A percentile compares a stretch with the other conserved stretches of the same genome.
phyloP scores from a whole-genome alignment of 1,140 invertebrate genomes.

The Kradibia gibbosae region DNA sequence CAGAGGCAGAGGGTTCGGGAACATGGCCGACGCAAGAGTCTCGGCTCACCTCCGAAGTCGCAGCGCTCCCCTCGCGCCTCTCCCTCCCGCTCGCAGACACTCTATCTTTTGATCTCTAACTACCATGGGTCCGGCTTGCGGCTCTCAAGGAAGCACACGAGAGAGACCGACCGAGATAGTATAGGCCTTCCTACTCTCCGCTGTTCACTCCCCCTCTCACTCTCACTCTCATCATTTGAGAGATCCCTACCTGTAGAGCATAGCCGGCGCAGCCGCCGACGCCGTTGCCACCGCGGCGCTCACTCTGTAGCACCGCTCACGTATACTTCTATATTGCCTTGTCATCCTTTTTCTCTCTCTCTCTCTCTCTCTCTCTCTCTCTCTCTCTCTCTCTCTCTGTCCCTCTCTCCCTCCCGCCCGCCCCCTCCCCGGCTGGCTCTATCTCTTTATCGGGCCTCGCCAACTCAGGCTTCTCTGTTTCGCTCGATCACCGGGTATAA shows the following conservation, averaged over 20 bases:
- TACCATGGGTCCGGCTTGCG: background rate
- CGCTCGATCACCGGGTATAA: conserved; percentile 33
- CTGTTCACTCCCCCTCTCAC: conserved; percentile 44
- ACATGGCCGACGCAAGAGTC: conserved; percentile 67
- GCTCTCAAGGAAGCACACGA: conserved; percentile 27
- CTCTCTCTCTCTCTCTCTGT: conserved; percentile 34
- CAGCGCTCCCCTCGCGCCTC: background rate
- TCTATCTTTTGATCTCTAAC: conserved; percentile 7
- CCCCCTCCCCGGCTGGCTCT: conserved; percentile 31
- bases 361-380: conserved; percentile 36
- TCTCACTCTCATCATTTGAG: conserved; percentile 46
- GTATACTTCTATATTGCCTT: conserved; percentile 37
- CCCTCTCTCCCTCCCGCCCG: conserved; percentile 38
- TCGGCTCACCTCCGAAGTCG: conserved; percentile 48
- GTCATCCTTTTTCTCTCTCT: conserved; percentile 40
- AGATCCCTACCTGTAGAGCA: conserved; percentile 37
- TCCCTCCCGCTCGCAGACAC: background rate
- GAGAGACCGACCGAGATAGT: conserved; percentile 35
- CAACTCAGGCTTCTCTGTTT: conserved; percentile 29
- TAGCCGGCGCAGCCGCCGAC: conserved; percentile 3
- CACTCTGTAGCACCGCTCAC: conserved; percentile 46
- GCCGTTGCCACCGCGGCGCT: background rate
- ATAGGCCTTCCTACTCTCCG: conserved; percentile 25
- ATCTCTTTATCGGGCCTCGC: conserved; percentile 3
- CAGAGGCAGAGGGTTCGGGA: conserved; percentile 62